Evolutionary conservation across 2,113 vertebrate species (phyloP).

Genomic region (Hepsetus odoe): DNA sequence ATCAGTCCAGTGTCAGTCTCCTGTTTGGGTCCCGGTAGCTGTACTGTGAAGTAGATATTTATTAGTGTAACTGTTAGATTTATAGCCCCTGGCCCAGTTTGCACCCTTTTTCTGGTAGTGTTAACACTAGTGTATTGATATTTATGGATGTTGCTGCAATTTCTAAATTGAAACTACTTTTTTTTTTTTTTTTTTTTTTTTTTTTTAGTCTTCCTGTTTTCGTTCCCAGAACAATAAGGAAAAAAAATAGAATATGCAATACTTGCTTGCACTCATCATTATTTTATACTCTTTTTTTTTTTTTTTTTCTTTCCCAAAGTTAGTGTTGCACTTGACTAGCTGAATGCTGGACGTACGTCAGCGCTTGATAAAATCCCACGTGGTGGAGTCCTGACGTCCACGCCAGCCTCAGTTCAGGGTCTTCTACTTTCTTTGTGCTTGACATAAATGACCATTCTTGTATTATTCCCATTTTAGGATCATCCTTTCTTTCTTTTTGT

Average conservation of each 20-base stretch:
- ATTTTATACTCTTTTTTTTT: slow-evolving; percentile 68
- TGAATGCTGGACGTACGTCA: slow-evolving; percentile 76
- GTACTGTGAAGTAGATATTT: slow-evolving; percentile 31
- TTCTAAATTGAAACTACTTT: slow-evolving; percentile 72
- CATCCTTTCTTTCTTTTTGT: slow-evolving; percentile 64
- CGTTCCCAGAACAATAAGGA: slow-evolving; percentile 80
- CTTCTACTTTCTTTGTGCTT: slow-evolving; percentile 38
- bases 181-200: slow-evolving; percentile 77
- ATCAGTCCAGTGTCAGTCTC: slow-evolving; percentile 46
- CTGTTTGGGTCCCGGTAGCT: slow-evolving; percentile 22
- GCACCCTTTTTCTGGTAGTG: slow-evolving; percentile 76
- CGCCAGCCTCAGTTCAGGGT: slow-evolving; percentile 48
- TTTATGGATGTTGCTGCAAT: slow-evolving; percentile 88
- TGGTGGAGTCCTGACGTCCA: slow-evolving; percentile 19
- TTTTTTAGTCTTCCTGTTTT: slow-evolving; percentile 69
- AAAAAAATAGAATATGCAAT: slow-evolving; percentile 88
- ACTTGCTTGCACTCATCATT: slow-evolving; percentile 91
- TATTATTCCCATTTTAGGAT: slow-evolving; percentile 76
- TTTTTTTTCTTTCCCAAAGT: slow-evolving; percentile 86
- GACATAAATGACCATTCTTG: slow-evolving; percentile 56
- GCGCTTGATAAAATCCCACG: slow-evolving; percentile 61
- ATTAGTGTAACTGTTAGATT: slow-evolving; percentile 17
- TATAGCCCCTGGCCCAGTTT: background rate
- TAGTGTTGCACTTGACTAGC: slow-evolving; percentile 85
- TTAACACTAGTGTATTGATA: slow-evolving; percentile 82